Percentiles rank a stretch among this genome's conserved stretches.
Conservation (phyloP, 2,113 vertebrate species). For the Australoheros scitulus region DNA sequence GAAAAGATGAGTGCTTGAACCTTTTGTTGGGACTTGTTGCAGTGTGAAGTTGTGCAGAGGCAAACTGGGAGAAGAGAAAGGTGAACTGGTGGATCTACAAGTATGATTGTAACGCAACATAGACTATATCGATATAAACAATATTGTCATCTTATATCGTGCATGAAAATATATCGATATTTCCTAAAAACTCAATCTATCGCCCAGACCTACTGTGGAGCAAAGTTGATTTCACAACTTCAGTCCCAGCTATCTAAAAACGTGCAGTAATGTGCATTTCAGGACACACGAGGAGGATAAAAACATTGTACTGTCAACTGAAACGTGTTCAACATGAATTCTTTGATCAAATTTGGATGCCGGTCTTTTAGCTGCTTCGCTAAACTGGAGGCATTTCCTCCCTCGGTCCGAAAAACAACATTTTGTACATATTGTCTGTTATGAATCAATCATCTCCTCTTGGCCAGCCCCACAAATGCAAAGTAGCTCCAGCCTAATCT, state of each 20-base stretch:
- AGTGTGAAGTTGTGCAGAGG: no score
- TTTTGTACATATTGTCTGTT: neutral
- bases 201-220: no score
- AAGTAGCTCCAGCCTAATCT: neutral
- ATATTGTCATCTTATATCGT: no score
- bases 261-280: neutral
- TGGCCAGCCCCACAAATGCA: neutral
- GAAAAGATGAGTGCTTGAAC: no score
- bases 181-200: no score
- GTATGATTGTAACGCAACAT: no score
- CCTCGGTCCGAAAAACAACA: neutral
- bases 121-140: no score
- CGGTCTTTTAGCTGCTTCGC: fast-evolving
- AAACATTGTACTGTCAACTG: neutral
- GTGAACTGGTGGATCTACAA: no score
- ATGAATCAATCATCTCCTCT: neutral
- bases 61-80: no score
- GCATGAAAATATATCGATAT: no score
- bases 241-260: neutral
- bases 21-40: no score
- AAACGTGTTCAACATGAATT: neutral
- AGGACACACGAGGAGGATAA: neutral
- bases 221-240: neutral
- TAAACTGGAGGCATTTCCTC: neutral
- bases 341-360: neutral